Conservation (phyloP, 2,113 vertebrate species). For the Enhydra lutris region DNA sequence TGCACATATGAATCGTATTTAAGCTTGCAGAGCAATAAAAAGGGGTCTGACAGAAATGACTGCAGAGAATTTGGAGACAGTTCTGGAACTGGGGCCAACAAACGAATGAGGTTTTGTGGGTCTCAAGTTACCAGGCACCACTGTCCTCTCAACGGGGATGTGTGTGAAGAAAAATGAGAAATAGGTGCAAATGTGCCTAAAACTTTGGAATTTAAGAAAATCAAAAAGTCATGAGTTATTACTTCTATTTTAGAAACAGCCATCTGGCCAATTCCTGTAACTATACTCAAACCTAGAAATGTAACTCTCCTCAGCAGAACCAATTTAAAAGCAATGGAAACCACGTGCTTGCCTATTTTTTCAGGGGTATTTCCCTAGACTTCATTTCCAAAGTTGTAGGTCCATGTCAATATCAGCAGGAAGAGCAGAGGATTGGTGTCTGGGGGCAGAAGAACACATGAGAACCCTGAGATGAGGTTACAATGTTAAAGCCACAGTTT, state of each 20-base stretch:
- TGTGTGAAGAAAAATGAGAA: neutral
- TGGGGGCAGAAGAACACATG: neutral
- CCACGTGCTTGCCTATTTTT: neutral
- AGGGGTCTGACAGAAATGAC: neutral
- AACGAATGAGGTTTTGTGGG: neutral
- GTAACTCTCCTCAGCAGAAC: neutral
- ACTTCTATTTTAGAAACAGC: conserved; percentile 14
- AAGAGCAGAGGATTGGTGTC: neutral
- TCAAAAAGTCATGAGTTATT: neutral
- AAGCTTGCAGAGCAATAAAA: neutral
- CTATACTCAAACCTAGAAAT: neutral
- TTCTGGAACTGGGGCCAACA: neutral
- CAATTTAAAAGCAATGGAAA: neutral
- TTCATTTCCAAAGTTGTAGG: neutral
- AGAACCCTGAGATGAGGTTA: neutral
- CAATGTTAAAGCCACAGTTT: neutral
- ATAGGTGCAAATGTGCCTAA: neutral
- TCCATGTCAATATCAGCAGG: neutral
- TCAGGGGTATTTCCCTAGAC: neutral
- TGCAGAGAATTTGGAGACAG: neutral
- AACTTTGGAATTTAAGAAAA: neutral
- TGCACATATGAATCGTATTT: neutral
- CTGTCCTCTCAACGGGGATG: neutral
- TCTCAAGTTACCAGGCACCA: neutral
- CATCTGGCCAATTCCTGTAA: neutral